phyloP scores from a whole-genome alignment of 2,113 vertebrate genomes.

The Lophochroa leadbeateri region DNA sequence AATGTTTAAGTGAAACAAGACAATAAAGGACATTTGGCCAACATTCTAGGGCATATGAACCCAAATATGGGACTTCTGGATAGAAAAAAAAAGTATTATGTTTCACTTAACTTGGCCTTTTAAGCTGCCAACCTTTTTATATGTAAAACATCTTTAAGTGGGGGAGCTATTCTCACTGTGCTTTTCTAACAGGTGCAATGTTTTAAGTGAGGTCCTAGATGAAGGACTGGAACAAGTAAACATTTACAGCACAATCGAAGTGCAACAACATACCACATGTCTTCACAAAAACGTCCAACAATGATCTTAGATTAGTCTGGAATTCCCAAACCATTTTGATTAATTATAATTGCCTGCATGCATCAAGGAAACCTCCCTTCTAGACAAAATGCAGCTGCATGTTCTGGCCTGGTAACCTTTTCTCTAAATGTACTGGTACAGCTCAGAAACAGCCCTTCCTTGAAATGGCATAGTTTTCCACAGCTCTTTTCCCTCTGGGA shows the following conservation, averaged over 20 bases:
- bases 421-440: neutral
- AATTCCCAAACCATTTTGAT: neutral
- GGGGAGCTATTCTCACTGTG: neutral
- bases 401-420: conserved; percentile 24
- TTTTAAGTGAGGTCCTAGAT: neutral
- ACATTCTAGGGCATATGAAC: neutral
- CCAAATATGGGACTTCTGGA: neutral
- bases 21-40: neutral
- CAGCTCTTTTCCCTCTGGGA: conserved; percentile 18
- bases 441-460: conserved; percentile 5
- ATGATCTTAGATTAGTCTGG: neutral
- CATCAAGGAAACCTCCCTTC: neutral
- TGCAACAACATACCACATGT: neutral
- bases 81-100: neutral
- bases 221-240: neutral
- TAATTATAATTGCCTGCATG: neutral
- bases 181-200: neutral
- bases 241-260: neutral
- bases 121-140: conserved; percentile 10
- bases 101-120: conserved; percentile 28
- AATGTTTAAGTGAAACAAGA: neutral
- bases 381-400: conserved; percentile 1
- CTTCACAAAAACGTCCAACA: neutral
- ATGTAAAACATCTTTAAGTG: neutral
- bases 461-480: neutral